Conservation (phyloP, 1,140 invertebrate species). For the Amphibalanus amphitrite region DNA sequence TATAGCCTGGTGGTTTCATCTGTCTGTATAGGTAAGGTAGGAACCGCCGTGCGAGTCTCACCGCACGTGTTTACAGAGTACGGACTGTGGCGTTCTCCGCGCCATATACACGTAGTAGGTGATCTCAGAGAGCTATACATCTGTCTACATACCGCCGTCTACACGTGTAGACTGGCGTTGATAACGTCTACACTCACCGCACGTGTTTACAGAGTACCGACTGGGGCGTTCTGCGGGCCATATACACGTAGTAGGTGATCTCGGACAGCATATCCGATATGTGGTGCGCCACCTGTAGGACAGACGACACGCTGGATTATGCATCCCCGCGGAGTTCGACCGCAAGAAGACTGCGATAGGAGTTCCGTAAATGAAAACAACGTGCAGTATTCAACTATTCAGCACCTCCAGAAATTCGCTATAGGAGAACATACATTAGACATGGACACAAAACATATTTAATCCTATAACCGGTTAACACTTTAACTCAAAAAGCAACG, state of each 20-base stretch:
- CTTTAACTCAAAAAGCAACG: not conserved
- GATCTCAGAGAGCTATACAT: constrained; percentile 85
- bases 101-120: constrained; percentile 95
- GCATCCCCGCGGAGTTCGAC: no score
- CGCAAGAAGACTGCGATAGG: no score
- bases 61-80: constrained; percentile 79
- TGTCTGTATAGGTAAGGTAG: no score
- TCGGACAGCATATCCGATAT: constrained; percentile 89
- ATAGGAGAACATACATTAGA: not conserved
- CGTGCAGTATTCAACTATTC: no score
- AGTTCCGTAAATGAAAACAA: no score
- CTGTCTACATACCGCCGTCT: no score
- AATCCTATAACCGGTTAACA: not conserved
- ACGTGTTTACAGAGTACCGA: constrained; percentile 80
- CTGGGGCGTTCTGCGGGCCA: constrained; percentile 64
- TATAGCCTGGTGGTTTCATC: no score
- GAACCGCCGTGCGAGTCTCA: constrained; percentile 21
- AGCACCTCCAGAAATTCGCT: no score
- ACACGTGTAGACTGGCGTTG: no score
- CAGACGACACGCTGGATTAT: no score
- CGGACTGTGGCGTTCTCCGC: constrained; percentile 55
- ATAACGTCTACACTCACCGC: constrained; percentile 30
- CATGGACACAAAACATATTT: not conserved
- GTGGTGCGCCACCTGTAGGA: constrained; percentile 60
- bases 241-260: constrained; percentile 94